A percentile compares a stretch with the other conserved stretches of the same genome.
Conservation (phyloP, 2,113 vertebrate genomes). For the Centropus unirufus region DNA sequence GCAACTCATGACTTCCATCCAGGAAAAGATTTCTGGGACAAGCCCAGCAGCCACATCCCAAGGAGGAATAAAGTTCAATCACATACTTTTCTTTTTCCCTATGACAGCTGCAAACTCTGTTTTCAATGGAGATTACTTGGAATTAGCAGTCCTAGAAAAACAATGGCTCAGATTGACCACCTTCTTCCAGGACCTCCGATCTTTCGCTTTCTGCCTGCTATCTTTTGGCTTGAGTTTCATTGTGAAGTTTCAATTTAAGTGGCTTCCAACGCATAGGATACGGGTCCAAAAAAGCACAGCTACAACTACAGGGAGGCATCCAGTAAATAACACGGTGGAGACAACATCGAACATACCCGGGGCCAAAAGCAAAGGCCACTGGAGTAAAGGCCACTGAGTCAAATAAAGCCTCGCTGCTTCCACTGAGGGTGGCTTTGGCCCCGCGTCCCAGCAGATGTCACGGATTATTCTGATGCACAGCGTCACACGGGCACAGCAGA, state of each 20-base stretch:
- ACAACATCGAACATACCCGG: not conserved
- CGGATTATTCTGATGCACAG: not conserved
- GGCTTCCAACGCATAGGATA: not conserved
- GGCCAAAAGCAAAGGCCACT: not conserved
- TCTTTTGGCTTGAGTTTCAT: not conserved
- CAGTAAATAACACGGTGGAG: not conserved
- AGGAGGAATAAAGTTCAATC: not conserved
- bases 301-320: not conserved
- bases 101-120: not conserved
- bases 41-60: not conserved
- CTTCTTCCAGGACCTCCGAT: not conserved
- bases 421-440: not conserved
- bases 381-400: constrained; percentile 19
- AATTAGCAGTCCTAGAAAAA: not conserved
- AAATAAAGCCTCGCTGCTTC: not conserved
- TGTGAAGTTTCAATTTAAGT: not conserved
- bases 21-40: not conserved
- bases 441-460: not conserved
- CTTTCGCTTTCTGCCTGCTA: not conserved
- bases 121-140: not conserved
- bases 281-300: not conserved
- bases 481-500: not conserved
- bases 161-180: not conserved
- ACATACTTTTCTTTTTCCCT: not conserved
- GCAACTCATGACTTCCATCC: not conserved